Conservation (phyloP, 2,113 vertebrate genomes). For the Tychaedon coryphoeus region DNA sequence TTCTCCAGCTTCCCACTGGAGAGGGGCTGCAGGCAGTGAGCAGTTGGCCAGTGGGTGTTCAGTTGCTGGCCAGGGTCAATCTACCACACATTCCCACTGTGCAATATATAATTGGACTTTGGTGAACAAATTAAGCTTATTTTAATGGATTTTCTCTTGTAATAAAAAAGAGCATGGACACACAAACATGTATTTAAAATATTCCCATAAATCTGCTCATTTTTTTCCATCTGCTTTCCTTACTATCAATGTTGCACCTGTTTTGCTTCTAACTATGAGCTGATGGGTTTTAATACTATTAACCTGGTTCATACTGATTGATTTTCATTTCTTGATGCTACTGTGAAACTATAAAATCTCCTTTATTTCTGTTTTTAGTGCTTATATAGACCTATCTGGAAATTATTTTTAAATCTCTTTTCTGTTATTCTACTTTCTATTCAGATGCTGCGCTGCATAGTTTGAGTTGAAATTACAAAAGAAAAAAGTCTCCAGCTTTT, state of each 20-base stretch:
- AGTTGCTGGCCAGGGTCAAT: not conserved
- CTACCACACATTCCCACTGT: not conserved
- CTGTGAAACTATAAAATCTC: not conserved
- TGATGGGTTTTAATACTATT: not conserved
- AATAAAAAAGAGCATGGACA: not conserved
- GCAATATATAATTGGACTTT: not conserved
- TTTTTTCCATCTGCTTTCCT: not conserved
- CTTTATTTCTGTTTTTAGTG: slow-evolving; percentile 37
- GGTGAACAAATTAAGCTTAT: not conserved
- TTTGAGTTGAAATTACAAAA: not conserved
- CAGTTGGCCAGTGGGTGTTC: not conserved
- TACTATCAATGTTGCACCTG: not conserved
- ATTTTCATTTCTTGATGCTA: slow-evolving; percentile 19
- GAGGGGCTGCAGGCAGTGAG: not conserved
- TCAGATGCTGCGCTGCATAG: not conserved
- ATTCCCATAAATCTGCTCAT: not conserved
- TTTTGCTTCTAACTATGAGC: not conserved
- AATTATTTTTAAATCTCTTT: not conserved
- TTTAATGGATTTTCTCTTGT: not conserved
- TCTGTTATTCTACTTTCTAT: not conserved
- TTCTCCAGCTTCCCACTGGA: not conserved
- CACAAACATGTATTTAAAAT: not conserved
- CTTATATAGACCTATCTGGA: not conserved
- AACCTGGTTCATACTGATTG: not conserved
- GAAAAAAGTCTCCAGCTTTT: not conserved